Conservation (phyloP, 2,888 invertebrate genomes). For the Artemia sp. region DNA sequence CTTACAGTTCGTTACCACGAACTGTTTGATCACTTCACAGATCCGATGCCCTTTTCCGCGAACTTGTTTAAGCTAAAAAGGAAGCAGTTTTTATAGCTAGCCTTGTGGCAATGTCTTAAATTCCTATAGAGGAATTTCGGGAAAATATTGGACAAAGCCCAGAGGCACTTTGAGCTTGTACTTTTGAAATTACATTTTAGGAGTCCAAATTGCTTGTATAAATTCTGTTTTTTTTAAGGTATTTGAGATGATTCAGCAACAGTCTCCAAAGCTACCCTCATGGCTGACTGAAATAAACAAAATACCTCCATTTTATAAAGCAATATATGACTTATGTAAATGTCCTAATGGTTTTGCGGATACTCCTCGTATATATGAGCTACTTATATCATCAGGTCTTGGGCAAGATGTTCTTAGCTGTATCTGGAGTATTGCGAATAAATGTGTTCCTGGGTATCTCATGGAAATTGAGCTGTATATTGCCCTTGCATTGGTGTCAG, state of each 20-base stretch:
- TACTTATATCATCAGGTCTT: neutral
- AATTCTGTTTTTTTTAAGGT: no score
- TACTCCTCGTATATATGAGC: slow-evolving; percentile 13
- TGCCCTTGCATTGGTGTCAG: slow-evolving; percentile 5
- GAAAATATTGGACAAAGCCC: no score
- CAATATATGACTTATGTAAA: neutral
- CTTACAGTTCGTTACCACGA: no score
- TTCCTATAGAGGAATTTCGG: no score
- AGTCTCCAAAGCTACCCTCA: neutral
- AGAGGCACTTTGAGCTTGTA: no score
- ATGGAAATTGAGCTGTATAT: slow-evolving; percentile 14
- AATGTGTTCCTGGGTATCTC: slow-evolving; percentile 9
- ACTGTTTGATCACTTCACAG: no score
- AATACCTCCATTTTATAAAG: slow-evolving; percentile 13
- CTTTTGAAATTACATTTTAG: no score
- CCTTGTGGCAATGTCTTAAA: no score
- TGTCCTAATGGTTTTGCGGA: slow-evolving; percentile 11
- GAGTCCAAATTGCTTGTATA: no score
- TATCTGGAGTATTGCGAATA: slow-evolving; percentile 8
- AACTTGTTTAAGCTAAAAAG: no score
- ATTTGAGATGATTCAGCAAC: neutral
- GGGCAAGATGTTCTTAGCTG: neutral
- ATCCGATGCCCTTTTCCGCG: no score
- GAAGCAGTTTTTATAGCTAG: no score
- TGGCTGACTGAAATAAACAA: slow-evolving; percentile 3